A percentile compares a stretch with the other conserved stretches of the same genome.
Conservation (phyloP, 2,797 vertebrate genomes). For the Hirundo rustica region DNA sequence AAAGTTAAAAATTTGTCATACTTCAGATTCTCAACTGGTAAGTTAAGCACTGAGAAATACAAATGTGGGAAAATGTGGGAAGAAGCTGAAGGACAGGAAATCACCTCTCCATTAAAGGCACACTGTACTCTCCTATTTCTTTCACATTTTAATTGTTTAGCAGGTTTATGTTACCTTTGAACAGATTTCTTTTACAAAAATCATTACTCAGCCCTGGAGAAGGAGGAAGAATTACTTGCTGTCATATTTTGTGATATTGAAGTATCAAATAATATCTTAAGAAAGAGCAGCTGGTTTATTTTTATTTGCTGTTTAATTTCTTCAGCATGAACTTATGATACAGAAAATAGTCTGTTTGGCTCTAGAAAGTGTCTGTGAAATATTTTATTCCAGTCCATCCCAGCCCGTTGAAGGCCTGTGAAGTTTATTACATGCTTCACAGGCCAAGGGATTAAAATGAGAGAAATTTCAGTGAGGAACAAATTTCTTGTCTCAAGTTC, state of each 20-base stretch:
- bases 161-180: not conserved
- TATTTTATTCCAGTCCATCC: not conserved
- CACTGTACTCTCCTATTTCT: not conserved
- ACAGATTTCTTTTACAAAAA: not conserved
- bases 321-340: not conserved
- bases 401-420: not conserved
- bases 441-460: not conserved
- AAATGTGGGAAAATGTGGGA: not conserved
- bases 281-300: not conserved
- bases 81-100: not conserved
- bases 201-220: not conserved
- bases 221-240: not conserved
- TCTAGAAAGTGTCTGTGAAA: not conserved
- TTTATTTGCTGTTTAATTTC: not conserved
- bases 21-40: conserved; percentile 85
- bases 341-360: not conserved
- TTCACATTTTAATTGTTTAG: not conserved
- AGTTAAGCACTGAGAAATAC: conserved; percentile 19
- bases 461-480: not conserved
- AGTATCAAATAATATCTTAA: not conserved
- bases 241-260: not conserved
- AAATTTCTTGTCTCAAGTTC: not conserved
- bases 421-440: not conserved
- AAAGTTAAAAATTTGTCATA: conserved; percentile 89
- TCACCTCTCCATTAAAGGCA: not conserved